A percentile compares a stretch with the other conserved stretches of the same genome.
These are phyloP conservation scores for Notolabrus celidotus DNA, from an alignment of 2,797 vertebrate species.

Conservation along the genomic window DNA sequence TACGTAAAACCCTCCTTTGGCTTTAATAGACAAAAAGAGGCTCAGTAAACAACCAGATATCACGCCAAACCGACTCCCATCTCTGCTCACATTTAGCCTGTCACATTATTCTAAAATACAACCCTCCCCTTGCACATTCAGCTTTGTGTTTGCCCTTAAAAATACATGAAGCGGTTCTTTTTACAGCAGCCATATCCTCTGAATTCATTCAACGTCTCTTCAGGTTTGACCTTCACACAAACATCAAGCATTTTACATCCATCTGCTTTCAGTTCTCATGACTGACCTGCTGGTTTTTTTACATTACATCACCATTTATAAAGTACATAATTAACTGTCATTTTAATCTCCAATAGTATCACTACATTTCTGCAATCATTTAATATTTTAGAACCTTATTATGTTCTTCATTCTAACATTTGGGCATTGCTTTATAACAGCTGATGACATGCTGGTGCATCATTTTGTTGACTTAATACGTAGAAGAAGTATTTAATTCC, in stretches of 20 bases:
- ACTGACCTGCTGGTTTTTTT: constrained; percentile 10
- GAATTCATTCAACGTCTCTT: constrained; percentile 56
- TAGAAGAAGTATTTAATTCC: too few relatives aligned
- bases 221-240: constrained; percentile 67
- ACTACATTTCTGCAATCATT: too few relatives aligned
- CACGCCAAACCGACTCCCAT: constrained; percentile 37
- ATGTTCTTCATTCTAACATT: too few relatives aligned
- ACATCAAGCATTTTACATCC: constrained; percentile 28
- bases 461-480: too few relatives aligned
- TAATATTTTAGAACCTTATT: too few relatives aligned
- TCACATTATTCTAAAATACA: constrained; percentile 70
- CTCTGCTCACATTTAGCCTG: constrained; percentile 50
- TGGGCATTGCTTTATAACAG: too few relatives aligned
- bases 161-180: constrained; percentile 60
- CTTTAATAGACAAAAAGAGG: constrained; percentile 41
- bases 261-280: constrained; percentile 25
- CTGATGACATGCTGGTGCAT: too few relatives aligned
- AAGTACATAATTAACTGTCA: constrained; percentile 4
- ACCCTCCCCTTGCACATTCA: constrained; percentile 35
- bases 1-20: constrained; percentile 42
- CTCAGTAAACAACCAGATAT: constrained; percentile 56
- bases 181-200: constrained; percentile 45
- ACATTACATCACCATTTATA: background rate
- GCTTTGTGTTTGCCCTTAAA: constrained; percentile 63
- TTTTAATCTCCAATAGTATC: background rate